Base-by-base conservation (phyloP, 1,140 invertebrate species). In the Danaus plexippus region DNA sequence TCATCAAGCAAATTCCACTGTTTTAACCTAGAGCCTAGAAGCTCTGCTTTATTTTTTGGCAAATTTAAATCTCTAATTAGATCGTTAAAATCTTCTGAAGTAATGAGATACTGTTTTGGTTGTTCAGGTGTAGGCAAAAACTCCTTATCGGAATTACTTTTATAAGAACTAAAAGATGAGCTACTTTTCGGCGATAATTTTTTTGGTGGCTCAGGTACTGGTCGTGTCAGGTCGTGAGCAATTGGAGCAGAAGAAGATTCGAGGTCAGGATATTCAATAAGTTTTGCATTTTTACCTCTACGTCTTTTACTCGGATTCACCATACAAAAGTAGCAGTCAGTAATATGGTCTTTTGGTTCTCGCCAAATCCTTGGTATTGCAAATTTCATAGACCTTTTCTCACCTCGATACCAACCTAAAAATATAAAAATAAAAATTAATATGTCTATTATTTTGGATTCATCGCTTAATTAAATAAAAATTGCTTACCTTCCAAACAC, bases 401-500 rank as follows among this genome's bases (percentile, higher is more conserved):
- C 59, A 42, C 54, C 46, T 50, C 54, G 59, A 45, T 61, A 61
- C 59, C 59, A 57, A 12, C 8, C 59, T 56, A 15, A 8, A 9
- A 61, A 57, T 40, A 61, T 53, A 52, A 54, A 55, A 55, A 55
- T 55, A 48, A 59, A 57, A 63, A 63, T 58, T 63, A 54, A 57
- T 57, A 57, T 56, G 53, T 61, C 49, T 61, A 56, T 61, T 52
- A 56, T 52, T 56, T 52, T 56, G 52, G 53, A 59, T 54, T 43
- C 52, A 45, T 49, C 52, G 44, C 57, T 59, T 59, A 53, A 59
- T 60, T 64, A 57, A 64, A 57, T 57, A 61, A 60, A 57, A 62
- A 57, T 62, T 62, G 51, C 54, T 57, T 60, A 63, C 56, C 56
- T 59, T 63, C 61, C 49, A 59, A 57, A 64, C 54, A 54, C 52